Conservation (phyloP, 2,113 vertebrate species). For the Apistogramma diplotaenia region DNA sequence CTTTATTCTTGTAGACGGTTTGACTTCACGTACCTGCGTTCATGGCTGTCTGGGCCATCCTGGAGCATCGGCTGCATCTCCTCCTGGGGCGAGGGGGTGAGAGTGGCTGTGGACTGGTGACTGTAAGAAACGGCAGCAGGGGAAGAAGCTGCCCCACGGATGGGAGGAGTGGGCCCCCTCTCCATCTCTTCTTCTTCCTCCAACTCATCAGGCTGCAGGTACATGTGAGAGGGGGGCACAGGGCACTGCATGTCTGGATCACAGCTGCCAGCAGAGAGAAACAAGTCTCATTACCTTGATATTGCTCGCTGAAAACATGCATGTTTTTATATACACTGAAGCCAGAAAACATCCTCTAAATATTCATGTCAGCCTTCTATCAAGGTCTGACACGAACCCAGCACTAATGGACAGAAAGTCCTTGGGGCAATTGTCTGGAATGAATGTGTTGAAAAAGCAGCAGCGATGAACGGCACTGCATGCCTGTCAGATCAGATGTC, state of each 20-base stretch:
- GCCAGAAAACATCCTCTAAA: slow-evolving; percentile 46
- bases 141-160: slow-evolving; percentile 93
- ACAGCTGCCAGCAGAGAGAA: slow-evolving; percentile 79
- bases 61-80: slow-evolving; percentile 96
- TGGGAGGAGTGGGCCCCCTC: slow-evolving; percentile 91
- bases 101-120: slow-evolving; percentile 96
- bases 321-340: slow-evolving; percentile 14
- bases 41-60: slow-evolving; percentile 85
- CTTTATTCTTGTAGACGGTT: background rate
- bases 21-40: slow-evolving; percentile 82
- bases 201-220: slow-evolving; percentile 93
- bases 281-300: slow-evolving; percentile 53
- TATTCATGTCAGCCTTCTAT: slow-evolving; percentile 60
- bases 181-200: slow-evolving; percentile 88
- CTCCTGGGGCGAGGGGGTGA: slow-evolving; percentile 96
- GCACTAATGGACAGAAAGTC: slow-evolving; percentile 48
- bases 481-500: slow-evolving; percentile 17
- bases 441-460: slow-evolving; percentile 9
- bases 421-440: slow-evolving; percentile 15
- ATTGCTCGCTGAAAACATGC: slow-evolving; percentile 33
- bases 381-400: slow-evolving; percentile 42
- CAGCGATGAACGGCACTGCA: background rate
- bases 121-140: slow-evolving; percentile 97
- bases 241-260: slow-evolving; percentile 91
- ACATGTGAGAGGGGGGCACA: slow-evolving; percentile 92